Evolutionary conservation across 2,888 invertebrate species (phyloP), one percentile per base, ranked within the genome.

Genomic region (Lycophotia porphyrea): DNA sequence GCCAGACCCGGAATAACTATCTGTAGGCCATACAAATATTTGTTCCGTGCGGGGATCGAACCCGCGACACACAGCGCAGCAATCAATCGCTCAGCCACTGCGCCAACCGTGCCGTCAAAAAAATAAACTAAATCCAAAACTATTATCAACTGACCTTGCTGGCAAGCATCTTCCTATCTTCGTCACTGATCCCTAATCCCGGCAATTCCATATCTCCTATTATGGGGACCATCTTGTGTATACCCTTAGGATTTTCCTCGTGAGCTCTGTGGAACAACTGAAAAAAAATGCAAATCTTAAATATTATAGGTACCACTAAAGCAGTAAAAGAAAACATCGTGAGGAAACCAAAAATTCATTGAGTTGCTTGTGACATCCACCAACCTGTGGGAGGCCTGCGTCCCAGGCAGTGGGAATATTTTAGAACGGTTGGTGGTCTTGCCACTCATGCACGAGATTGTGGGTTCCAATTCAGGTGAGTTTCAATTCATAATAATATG

Each of bases 131-230:
- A 15, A 42, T 24, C 8, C 2, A 0, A n/a, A 31, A 39, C 39
- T 31, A 39, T 36, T 2, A n/a, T 42, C n/a, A n/a, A 58, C 67
- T 81, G 84, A 96, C 96, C 90, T 89, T 95, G 73, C 90, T 92
- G 0, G 90, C 87, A 2, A 98, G 92, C 5, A 93, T 93, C 77
- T 95, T 95, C 74, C 96, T 93, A 76, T 98, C 97, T 31, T 95
- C 94, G 0, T 96, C 93, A 18, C 96, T 97, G 42, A 98, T 94
- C 0, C 97, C 98, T 5, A 98, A 91, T 0, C 96, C 97, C 0
- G 97, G 97, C n/a, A 96, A 87, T 65, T 96, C 94, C 93, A 97
- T 97, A 81, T 98, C 97, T 0, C 98, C 98, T 0, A 96, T 88
- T 1, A 97, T 91, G 0, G 96, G 94, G 0, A 95, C 89, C 2